Evolutionary conservation across 2,888 invertebrate genomes (phyloP), one percentile per base, ranked within the genome.

Genomic region (Keiferia lycopersicella): DNA sequence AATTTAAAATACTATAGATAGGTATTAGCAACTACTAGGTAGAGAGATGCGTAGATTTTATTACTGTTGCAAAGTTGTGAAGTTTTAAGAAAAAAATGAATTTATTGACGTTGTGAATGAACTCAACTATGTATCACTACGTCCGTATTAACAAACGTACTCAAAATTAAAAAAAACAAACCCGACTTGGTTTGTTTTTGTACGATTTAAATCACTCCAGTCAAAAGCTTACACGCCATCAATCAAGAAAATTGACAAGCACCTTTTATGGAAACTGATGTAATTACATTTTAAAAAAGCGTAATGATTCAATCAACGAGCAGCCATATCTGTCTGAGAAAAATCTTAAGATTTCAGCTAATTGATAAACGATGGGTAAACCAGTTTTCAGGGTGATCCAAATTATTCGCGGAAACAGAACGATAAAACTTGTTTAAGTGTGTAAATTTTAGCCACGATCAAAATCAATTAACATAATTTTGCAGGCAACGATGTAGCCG

Each of bases 331-430:
- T 69, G 69, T 71, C 70, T 10, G 39, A 65, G 69, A 71, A 69
- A 70, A 70, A 72, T 67, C 57, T 61, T 22, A 61, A 66, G 71
- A 71, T 68, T 65, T 66, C 66, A 61, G 65, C 69, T 69, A 68
- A 72, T 73, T 69, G 69, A 71, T 69, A 69, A 68, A 63, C 69
- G 67, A 73, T 71, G 70, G 69, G 64, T 11, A 61, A 66, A 68
- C 71, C 69, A 66, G 64, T 64, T 60, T 20, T 12, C 14, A 30
- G 22, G 12, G 26, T 26, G n/a, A 56, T 26, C 53, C 41, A 34
- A 34, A 61, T 48, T 61, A 30, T 16, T 7, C 26, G n/a, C 38
- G 50, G 51, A 50, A 61, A n/a, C 62, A 38, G 26, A 57, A 62
- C 22, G 16, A 18, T 56, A 56, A 51, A 51, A 51, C 2, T 45